Evolutionary conservation across 2,113 vertebrate genomes (phyloP).

Genomic region (Probosciger aterrimus): DNA sequence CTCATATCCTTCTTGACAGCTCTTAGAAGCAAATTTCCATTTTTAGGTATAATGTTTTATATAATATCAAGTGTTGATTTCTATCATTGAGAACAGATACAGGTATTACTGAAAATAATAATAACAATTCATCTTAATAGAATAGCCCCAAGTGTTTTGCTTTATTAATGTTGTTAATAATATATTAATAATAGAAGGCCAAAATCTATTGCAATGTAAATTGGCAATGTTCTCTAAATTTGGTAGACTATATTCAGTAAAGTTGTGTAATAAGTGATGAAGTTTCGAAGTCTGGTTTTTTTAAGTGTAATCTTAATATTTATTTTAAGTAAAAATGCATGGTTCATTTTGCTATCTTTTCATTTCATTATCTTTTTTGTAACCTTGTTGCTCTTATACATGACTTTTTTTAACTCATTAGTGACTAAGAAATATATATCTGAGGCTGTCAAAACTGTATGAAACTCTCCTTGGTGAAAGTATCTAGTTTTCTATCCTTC

Average conservation of each 20-base stretch:
- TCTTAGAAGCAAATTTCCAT: neutral
- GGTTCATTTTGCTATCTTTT: neutral
- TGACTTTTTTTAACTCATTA: neutral
- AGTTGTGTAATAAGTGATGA: neutral
- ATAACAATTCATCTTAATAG: neutral
- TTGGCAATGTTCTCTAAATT: neutral
- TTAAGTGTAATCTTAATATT: neutral
- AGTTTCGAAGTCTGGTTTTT: neutral
- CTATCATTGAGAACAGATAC: neutral
- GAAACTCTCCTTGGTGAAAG: neutral
- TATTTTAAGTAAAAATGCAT: neutral
- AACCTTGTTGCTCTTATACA: neutral
- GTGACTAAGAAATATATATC: neutral
- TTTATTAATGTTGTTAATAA: neutral
- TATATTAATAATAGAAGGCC: neutral
- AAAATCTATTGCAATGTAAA: neutral
- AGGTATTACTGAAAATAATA: neutral
- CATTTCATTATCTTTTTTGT: neutral
- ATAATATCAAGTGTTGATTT: neutral
- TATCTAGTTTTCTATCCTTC: neutral
- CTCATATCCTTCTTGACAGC: neutral
- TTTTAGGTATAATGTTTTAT: neutral
- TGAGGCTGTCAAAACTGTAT: neutral
- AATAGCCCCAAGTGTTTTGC: neutral
- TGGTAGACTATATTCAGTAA: neutral